Evolutionary conservation across 2,888 invertebrate genomes (phyloP).

Genomic region (Antitype chi): DNA sequence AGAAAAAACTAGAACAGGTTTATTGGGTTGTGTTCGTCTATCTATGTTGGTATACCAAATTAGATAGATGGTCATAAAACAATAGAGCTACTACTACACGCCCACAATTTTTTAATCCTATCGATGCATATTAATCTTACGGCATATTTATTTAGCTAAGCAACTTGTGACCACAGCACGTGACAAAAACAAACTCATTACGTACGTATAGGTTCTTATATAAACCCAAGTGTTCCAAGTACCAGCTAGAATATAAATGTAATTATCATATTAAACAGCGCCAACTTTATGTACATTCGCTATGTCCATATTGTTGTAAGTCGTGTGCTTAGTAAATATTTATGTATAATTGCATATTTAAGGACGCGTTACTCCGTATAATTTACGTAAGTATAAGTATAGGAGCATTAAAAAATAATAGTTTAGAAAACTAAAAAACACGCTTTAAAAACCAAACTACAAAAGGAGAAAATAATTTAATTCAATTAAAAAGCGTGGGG

Average conservation of each 20-base stretch:
- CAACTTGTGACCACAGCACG: slow-evolving; percentile 1
- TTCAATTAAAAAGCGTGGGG: too few species aligned
- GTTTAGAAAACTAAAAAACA: too few species aligned
- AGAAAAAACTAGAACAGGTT: too few species aligned
- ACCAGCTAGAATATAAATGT: slow-evolving; percentile 20
- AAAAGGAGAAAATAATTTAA: too few species aligned
- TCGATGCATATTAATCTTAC: not conserved
- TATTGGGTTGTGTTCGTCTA: too few species aligned
- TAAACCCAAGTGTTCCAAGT: slow-evolving; percentile 22
- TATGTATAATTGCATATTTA: slow-evolving; percentile 47
- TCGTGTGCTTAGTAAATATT: slow-evolving; percentile 34
- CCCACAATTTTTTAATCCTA: not conserved
- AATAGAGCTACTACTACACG: too few species aligned
- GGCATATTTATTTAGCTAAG: not conserved
- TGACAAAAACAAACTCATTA: slow-evolving; percentile 26
- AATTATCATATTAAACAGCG: slow-evolving; percentile 34
- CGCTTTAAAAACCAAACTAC: too few species aligned
- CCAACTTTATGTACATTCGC: slow-evolving; percentile 31
- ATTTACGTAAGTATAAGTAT: slow-evolving; percentile 30
- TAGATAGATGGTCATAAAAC: too few species aligned
- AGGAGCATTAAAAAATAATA: slow-evolving; percentile 13
- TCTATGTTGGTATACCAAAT: too few species aligned
- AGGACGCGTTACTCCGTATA: slow-evolving; percentile 43
- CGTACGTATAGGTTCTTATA: not conserved
- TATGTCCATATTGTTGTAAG: slow-evolving; percentile 36